Evolutionary conservation across 2,113 vertebrate genomes (phyloP).

Genomic region (Hiodon alosoides): DNA sequence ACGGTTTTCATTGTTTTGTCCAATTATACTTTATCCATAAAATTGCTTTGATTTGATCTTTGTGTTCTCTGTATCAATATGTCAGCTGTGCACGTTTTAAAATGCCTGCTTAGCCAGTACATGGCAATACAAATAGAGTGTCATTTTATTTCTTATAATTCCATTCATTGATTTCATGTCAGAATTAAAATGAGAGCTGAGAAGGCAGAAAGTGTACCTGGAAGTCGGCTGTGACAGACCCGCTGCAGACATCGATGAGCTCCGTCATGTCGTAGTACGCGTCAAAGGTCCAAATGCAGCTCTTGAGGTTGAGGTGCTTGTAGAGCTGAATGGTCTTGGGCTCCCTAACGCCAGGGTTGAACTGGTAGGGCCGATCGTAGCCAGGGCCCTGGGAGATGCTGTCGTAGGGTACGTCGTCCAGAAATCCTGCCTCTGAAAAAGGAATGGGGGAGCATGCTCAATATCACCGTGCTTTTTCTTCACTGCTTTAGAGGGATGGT

Average conservation of each 20-base stretch:
- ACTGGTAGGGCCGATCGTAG: slow-evolving; percentile 89
- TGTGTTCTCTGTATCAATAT: too few relatives aligned
- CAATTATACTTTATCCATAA: too few relatives aligned
- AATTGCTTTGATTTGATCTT: too few relatives aligned
- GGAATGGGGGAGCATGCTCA: neutral
- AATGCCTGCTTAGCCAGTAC: too few relatives aligned
- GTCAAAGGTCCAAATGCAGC: slow-evolving; percentile 96
- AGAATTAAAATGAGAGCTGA: neutral
- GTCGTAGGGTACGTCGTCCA: slow-evolving; percentile 75
- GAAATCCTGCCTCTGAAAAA: slow-evolving; percentile 81
- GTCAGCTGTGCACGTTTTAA: too few relatives aligned
- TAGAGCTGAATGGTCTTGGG: slow-evolving; percentile 85
- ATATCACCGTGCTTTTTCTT: neutral
- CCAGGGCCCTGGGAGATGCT: slow-evolving; percentile 78
- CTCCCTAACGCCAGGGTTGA: slow-evolving; percentile 77
- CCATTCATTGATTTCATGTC: neutral
- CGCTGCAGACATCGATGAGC: slow-evolving; percentile 89
- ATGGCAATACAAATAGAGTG: too few relatives aligned
- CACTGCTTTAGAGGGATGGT: neutral
- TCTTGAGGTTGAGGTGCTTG: slow-evolving; percentile 94
- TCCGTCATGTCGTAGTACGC: slow-evolving; percentile 97
- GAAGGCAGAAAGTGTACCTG: slow-evolving; percentile 65
- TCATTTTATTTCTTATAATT: too few relatives aligned
- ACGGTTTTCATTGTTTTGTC: too few relatives aligned
- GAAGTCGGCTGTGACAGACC: slow-evolving; percentile 92